A percentile compares a stretch with the other conserved stretches of the same genome.
Evolutionary conservation across 2,888 invertebrate genomes (phyloP).

Genomic region (Acleris laterana): DNA sequence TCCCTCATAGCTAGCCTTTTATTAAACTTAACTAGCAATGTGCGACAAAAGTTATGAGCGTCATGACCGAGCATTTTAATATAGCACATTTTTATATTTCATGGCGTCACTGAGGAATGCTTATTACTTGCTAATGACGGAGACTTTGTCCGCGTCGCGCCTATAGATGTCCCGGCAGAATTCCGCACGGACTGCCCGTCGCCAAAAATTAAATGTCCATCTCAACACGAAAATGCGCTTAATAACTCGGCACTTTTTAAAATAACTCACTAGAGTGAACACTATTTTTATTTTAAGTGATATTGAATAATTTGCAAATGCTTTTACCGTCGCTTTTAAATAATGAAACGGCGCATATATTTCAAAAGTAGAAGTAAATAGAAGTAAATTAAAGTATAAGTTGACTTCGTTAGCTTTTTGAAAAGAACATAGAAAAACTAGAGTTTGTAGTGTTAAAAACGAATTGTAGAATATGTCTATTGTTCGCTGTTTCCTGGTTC

Average conservation of each 20-base stretch:
- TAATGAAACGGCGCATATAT: too few species aligned
- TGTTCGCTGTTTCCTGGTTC: too few species aligned
- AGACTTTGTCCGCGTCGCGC: conserved; percentile 60
- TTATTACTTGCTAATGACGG: conserved; percentile 68
- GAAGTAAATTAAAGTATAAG: too few species aligned
- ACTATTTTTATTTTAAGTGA: too few species aligned
- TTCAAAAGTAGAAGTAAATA: too few species aligned
- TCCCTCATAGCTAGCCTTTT: conserved; percentile 9
- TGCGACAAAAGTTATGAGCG: conserved; percentile 35
- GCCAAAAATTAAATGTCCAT: conserved; percentile 65
- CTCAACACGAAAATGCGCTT: conserved; percentile 54
- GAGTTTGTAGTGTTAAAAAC: too few species aligned
- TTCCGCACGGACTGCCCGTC: conserved; percentile 54
- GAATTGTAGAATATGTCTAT: too few species aligned
- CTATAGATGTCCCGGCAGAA: conserved; percentile 62
- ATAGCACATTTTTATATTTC: conserved; percentile 55
- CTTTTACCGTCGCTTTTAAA: too few species aligned
- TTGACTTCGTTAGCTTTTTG: too few species aligned
- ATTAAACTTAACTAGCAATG: conserved; percentile 22
- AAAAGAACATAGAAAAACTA: too few species aligned
- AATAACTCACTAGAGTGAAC: conserved; percentile 36
- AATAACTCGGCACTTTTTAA: conserved; percentile 44
- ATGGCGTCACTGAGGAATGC: conserved; percentile 62
- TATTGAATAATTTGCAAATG: too few species aligned
- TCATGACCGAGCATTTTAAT: conserved; percentile 55